A percentile compares a stretch with the other conserved stretches of the same genome.
Evolutionary conservation across 2,888 invertebrate species (phyloP).

Genomic region (Branchellion lobata): DNA sequence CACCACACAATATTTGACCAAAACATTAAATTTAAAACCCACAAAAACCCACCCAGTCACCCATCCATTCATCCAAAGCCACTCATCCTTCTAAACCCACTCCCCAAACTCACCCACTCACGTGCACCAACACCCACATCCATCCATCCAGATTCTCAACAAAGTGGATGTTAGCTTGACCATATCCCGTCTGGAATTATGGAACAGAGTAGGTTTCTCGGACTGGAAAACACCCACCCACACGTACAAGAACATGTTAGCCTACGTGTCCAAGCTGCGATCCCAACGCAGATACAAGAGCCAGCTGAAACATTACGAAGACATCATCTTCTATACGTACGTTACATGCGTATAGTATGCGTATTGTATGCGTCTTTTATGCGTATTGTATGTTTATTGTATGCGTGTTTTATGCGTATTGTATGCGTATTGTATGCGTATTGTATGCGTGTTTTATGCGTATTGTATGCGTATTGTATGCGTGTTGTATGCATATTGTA

Average conservation of each 20-base stretch:
- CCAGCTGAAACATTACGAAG: not conserved
- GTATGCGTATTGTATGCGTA: too few species aligned
- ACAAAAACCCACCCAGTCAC: not conserved
- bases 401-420: too few species aligned
- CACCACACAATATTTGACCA: too few species aligned
- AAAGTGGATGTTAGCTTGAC: not conserved
- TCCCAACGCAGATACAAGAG: not conserved
- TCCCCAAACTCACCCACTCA: not conserved
- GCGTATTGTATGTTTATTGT: too few species aligned
- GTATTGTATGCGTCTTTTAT: too few species aligned
- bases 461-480: too few species aligned
- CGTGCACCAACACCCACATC: not conserved
- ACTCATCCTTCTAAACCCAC: not conserved
- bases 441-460: too few species aligned
- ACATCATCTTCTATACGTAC: slow-evolving; percentile 27
- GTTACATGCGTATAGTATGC: too few species aligned
- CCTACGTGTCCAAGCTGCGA: not conserved
- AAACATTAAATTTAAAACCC: too few species aligned
- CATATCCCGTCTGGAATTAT: slow-evolving; percentile 23
- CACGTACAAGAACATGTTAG: not conserved
- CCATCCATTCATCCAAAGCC: not conserved
- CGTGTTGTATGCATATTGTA: too few species aligned
- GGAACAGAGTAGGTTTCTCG: slow-evolving; percentile 3
- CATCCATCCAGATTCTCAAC: slow-evolving; percentile 1
- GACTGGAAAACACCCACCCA: slow-evolving; percentile 6